A percentile compares a stretch with the other conserved stretches of the same genome.
Conservation (phyloP, 2,113 vertebrate genomes). For the Heterotis niloticus region DNA sequence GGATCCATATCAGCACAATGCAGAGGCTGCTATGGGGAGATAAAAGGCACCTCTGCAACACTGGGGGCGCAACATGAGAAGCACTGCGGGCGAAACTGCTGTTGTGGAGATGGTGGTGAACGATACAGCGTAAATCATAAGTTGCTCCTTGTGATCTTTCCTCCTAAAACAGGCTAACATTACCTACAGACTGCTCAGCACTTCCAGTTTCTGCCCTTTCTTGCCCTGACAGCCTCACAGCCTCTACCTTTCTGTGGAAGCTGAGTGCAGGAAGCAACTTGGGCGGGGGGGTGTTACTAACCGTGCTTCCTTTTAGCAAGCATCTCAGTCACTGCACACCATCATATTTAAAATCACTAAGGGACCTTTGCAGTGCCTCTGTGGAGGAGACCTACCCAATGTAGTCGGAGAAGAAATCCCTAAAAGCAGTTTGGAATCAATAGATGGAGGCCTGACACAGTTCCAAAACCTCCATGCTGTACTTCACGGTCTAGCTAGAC, state of each 20-base stretch:
- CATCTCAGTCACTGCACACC: neutral
- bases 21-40: constrained; percentile 20
- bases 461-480: neutral
- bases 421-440: neutral
- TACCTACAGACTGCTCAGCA: neutral
- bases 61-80: constrained; percentile 1
- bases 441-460: neutral
- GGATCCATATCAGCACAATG: constrained; percentile 22
- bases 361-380: neutral
- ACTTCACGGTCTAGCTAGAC: neutral
- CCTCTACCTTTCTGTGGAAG: neutral
- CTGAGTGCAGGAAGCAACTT: neutral
- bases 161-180: constrained; percentile 13
- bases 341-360: neutral
- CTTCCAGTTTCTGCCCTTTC: too few species aligned
- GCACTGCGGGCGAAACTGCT: neutral
- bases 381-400: neutral
- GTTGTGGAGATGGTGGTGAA: neutral
- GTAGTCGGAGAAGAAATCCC: neutral
- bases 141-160: constrained; percentile 14
- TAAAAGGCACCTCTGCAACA: constrained; percentile 16
- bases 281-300: neutral
- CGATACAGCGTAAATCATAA: neutral
- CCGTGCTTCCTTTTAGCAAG: too few species aligned
- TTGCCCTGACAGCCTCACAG: neutral